These are phyloP conservation scores for Polydrusus tereticollis DNA, from an alignment of 2,888 invertebrate species.

Conservation along the genomic window DNA sequence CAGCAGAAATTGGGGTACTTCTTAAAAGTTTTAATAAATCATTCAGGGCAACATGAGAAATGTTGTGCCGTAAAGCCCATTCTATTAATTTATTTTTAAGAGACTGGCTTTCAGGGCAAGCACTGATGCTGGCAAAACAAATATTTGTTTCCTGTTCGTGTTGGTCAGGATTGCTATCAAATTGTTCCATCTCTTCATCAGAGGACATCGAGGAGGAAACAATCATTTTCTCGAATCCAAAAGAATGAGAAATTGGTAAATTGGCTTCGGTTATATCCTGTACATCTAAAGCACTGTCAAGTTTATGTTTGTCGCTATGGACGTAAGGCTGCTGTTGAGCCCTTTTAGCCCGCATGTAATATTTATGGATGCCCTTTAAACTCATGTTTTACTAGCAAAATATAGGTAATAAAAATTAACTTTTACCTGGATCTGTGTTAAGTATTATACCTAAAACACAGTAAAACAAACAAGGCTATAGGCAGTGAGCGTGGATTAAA, in stretches of 20 bases:
- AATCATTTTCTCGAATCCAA: not conserved
- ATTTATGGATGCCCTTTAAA: not conserved
- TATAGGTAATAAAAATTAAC: too few species aligned
- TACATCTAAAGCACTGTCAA: not conserved
- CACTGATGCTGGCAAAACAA: too few species aligned
- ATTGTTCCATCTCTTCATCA: not conserved
- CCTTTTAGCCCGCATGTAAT: not conserved
- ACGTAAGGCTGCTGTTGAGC: not conserved
- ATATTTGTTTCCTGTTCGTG: not conserved
- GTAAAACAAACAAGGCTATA: too few species aligned
- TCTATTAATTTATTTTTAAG: too few species aligned
- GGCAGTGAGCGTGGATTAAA: too few species aligned
- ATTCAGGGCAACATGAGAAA: too few species aligned
- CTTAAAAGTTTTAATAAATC: too few species aligned
- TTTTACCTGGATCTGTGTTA: too few species aligned
- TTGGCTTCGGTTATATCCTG: not conserved
- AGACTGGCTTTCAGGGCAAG: too few species aligned
- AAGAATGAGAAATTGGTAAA: not conserved
- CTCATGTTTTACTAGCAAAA: not conserved
- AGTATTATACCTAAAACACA: too few species aligned
- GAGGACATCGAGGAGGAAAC: not conserved
- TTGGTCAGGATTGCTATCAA: not conserved
- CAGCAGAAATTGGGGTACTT: too few species aligned
- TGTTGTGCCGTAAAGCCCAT: too few species aligned
- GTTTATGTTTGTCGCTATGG: not conserved